A percentile compares a stretch with the other conserved stretches of the same genome.
Evolutionary conservation across 1,140 invertebrate species (phyloP).

Genomic region (Helicoverpa armigera): DNA sequence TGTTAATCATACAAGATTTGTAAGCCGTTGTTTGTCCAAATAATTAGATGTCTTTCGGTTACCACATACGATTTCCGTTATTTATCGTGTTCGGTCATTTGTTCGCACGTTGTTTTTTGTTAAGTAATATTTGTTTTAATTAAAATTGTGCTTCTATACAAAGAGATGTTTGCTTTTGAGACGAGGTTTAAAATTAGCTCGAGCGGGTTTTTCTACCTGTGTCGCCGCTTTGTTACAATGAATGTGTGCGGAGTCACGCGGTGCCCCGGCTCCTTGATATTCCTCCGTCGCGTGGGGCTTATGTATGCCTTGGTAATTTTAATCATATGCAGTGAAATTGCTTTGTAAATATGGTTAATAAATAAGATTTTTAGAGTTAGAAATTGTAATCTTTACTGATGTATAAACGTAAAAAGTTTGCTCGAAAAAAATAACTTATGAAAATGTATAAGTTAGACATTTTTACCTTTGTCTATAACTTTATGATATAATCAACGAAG

Average conservation of each 20-base stretch:
- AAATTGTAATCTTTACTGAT: neutral
- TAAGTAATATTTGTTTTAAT: conserved; percentile 69
- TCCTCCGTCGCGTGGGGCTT: conserved; percentile 62
- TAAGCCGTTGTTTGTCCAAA: conserved; percentile 52
- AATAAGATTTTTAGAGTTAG: neutral
- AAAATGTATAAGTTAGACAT: too few relatives aligned
- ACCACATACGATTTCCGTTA: conserved; percentile 41
- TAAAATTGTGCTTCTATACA: conserved; percentile 64
- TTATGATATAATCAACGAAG: too few relatives aligned
- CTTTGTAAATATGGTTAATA: neutral
- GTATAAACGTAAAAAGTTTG: too few relatives aligned
- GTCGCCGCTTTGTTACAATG: conserved; percentile 68
- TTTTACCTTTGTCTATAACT: too few relatives aligned
- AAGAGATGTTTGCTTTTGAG: conserved; percentile 62
- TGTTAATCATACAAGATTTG: conserved; percentile 53
- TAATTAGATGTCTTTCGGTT: conserved; percentile 56
- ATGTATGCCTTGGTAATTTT: conserved; percentile 63
- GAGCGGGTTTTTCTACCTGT: conserved; percentile 75
- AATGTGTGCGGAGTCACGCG: conserved; percentile 76
- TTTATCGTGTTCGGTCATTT: conserved; percentile 55
- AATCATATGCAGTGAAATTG: conserved; percentile 44
- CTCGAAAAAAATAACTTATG: too few relatives aligned
- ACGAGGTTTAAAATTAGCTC: conserved; percentile 68
- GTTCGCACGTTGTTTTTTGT: conserved; percentile 27
- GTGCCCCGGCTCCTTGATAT: conserved; percentile 66